Base-by-base conservation (phyloP, 2,797 vertebrate genomes). In the Pempheris klunzingeri region DNA sequence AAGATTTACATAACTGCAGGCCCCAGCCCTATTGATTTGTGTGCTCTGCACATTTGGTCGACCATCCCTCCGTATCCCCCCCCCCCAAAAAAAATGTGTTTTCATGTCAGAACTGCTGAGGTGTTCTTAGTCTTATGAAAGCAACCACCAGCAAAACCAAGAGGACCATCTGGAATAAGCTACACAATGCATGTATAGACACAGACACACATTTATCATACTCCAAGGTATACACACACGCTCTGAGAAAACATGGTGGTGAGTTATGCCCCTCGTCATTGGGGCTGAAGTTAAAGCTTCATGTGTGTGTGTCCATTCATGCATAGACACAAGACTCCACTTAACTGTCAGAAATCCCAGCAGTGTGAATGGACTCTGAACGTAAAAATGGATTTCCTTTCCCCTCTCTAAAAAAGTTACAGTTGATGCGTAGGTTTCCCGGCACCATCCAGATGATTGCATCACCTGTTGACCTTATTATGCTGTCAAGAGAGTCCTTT, bases 1-100 rank as follows among this genome's bases (percentile, higher is more conserved):
- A 88, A 81, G 74, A 83, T 93, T 94, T 94, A 87, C 91, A 77
- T 91, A 94, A 95, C 87, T 71, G 49, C 47, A 63, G 73, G 34
- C 50, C 61, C 74, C 43, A 20, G 53, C 71, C 38, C 71, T 54
- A 84, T 86, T 88, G 87, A 88, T 89, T 84, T 82, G 81, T 84
- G 70, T 60, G 84, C 81, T 74, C 20, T 75, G 80, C 69, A 81
- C 65, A 64, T 75, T 86, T 85, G 76, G 70, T 71, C 54, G 32
- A 30, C 63, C 57, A 24, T 60, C 71, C 57, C 59, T 26, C 36
- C 20, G 12, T 14, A 46, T 0, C 13, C 13, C 18, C 24, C 36
- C 47, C 43, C 24, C 38, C 34, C 20, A 4, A 18, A 55, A 68
- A 64, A 73, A 87, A 78, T 30, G 55, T 71, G 74, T 83, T 77